These are phyloP conservation scores for Xiphorhynchus elegans DNA, from an alignment of 2,113 vertebrate genomes.

Conservation along the genomic window DNA sequence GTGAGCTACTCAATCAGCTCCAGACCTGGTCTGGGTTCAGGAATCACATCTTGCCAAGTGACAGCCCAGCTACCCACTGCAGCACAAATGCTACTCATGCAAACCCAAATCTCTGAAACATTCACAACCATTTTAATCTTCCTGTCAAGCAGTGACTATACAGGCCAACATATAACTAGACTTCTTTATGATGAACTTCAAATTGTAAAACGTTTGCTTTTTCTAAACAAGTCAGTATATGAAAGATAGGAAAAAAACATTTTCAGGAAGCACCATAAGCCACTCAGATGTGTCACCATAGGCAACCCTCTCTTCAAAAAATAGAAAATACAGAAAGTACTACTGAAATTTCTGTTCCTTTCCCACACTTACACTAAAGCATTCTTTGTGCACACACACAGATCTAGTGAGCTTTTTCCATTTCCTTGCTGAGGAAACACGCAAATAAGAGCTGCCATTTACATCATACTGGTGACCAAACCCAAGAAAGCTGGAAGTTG, in stretches of 20 bases:
- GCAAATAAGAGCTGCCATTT: background rate
- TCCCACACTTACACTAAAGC: background rate
- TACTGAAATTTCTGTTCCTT: background rate
- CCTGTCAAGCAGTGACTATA: background rate
- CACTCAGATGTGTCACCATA: background rate
- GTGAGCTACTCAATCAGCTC: background rate
- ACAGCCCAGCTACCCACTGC: background rate
- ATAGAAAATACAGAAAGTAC: background rate
- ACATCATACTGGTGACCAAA: background rate
- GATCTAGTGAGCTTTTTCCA: background rate
- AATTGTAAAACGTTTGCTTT: background rate
- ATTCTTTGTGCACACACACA: background rate
- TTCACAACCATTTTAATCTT: background rate
- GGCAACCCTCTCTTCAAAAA: background rate
- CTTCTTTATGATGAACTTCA: background rate
- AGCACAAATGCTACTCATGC: background rate
- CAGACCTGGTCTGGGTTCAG: background rate
- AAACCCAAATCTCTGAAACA: background rate
- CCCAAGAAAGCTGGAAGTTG: background rate
- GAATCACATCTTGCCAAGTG: background rate
- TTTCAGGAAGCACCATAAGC: background rate
- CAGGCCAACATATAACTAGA: background rate
- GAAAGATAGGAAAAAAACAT: background rate
- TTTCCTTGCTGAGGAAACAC: background rate
- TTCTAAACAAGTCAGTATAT: background rate